phyloP scores from a whole-genome alignment of 2,888 invertebrate genomes.

The Drosophila cognata region DNA sequence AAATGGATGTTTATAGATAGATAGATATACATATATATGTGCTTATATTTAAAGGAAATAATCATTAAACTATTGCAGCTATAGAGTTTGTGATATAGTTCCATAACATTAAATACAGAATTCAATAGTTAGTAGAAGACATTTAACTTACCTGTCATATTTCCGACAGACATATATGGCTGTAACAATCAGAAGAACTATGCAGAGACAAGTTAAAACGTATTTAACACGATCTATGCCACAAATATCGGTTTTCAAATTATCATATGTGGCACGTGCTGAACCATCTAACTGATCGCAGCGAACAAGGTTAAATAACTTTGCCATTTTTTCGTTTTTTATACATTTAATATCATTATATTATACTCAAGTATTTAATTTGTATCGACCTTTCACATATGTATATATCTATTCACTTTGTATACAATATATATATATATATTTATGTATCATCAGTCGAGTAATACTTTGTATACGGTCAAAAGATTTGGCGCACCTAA shows the following conservation, averaged over 20 bases:
- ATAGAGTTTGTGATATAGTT: neutral
- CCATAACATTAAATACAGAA: neutral
- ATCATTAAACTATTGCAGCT: neutral
- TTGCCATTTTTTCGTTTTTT: slow-evolving; percentile 51
- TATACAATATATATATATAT: neutral
- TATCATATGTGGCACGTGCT: slow-evolving; percentile 57
- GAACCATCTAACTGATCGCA: slow-evolving; percentile 67
- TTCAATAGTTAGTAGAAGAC: neutral
- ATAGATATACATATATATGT: neutral
- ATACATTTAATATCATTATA: slow-evolving; percentile 7
- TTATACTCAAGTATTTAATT: neutral
- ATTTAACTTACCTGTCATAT: slow-evolving; percentile 65
- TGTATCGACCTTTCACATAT: neutral
- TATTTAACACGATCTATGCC: slow-evolving; percentile 69
- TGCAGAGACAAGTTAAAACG: slow-evolving; percentile 53
- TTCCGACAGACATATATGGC: slow-evolving; percentile 63
- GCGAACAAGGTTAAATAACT: slow-evolving; percentile 57
- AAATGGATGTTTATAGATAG: neutral
- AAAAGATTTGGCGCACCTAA: slow-evolving; percentile 39
- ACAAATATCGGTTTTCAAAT: slow-evolving; percentile 77
- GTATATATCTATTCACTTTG: slow-evolving; percentile 5
- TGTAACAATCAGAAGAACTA: slow-evolving; percentile 57
- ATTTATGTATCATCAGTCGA: neutral
- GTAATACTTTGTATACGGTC: slow-evolving; percentile 9
- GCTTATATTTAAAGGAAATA: neutral